Base-by-base conservation (phyloP, 92 coral and sea anemone species). In the Micromussa lordhowensis region DNA sequence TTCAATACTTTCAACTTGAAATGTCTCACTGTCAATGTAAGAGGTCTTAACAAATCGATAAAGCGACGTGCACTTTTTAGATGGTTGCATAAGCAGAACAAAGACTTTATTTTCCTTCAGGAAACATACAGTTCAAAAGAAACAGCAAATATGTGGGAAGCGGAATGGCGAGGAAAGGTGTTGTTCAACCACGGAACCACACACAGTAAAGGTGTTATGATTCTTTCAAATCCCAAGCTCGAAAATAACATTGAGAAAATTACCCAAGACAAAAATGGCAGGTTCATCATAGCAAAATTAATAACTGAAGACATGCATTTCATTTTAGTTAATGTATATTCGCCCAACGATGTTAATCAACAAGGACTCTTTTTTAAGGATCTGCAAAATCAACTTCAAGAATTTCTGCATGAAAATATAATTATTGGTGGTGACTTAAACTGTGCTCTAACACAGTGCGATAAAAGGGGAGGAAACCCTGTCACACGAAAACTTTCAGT, bases 371-470 rank as follows among this genome's bases (percentile, higher is more conserved):
- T 30, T 57, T 54, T 54, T 26, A 79, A 54, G 0, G 70, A 79
- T 29, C 28, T 79, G 17, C 68, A 79, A 55, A 79, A 79, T 58
- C 68, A 28, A 53, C 22, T 79, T 53, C 24, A 29, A 51, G 68
- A 78, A 1, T 78, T 15, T 15, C 8, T 68, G 2, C 15, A 78
- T 22, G 21, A 49, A 5, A 78, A 7, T 2, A 78, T 78, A 3
- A 51, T 19, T 40, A 40, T 5, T 5, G 82, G 82, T 51, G 82
- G 82, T 3, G 64, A 78, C 26, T 78, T 78, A 17, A 78, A 78
- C 28, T 78, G 64, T 28, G 64, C 82, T 1, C 32, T 77, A 24
- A 5, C 82, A 6, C 7, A 51, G 28, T 22, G 14, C 8, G 68
- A 78, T n/a, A 78, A 48, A 22, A 30, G 28, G 31, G 82, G 82